Evolutionary conservation across 2,888 invertebrate species (phyloP).

Genomic region (Anthophora plumipes): DNA sequence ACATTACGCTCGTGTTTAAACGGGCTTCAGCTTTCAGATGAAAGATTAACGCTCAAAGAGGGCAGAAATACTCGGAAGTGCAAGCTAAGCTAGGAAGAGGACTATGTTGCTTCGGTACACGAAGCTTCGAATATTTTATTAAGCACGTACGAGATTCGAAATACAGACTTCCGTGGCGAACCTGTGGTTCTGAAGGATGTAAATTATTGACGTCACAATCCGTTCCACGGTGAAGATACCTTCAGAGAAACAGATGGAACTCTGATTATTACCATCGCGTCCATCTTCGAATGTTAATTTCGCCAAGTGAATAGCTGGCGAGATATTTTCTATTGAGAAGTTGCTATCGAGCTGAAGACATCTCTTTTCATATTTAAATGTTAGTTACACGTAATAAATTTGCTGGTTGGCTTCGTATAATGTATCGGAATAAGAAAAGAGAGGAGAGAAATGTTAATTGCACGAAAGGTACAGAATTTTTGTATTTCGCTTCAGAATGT

Average conservation of each 20-base stretch:
- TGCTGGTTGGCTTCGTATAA: too few relatives aligned
- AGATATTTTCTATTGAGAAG: too few relatives aligned
- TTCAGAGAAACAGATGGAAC: neutral
- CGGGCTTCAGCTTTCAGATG: neutral
- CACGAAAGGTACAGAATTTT: too few relatives aligned
- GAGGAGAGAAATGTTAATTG: too few relatives aligned
- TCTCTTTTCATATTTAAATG: too few relatives aligned
- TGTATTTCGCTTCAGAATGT: too few relatives aligned
- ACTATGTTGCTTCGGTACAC: neutral
- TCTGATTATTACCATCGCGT: neutral
- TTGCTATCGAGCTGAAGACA: too few relatives aligned
- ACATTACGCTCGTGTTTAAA: neutral
- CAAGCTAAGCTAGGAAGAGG: neutral
- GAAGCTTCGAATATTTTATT: slow-evolving; percentile 42
- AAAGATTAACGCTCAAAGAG: neutral
- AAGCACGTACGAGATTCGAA: slow-evolving; percentile 6
- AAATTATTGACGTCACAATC: slow-evolving; percentile 24
- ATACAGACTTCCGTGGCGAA: slow-evolving; percentile 11
- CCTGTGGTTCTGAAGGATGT: neutral
- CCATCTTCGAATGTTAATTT: neutral
- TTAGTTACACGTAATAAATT: too few relatives aligned
- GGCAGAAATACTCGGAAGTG: slow-evolving; percentile 8
- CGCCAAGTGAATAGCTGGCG: neutral
- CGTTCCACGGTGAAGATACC: neutral
- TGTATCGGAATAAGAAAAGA: too few relatives aligned